These are phyloP conservation scores for Gambusia holbrooki DNA, from an alignment of 2,113 vertebrate species.

Conservation along the genomic window DNA sequence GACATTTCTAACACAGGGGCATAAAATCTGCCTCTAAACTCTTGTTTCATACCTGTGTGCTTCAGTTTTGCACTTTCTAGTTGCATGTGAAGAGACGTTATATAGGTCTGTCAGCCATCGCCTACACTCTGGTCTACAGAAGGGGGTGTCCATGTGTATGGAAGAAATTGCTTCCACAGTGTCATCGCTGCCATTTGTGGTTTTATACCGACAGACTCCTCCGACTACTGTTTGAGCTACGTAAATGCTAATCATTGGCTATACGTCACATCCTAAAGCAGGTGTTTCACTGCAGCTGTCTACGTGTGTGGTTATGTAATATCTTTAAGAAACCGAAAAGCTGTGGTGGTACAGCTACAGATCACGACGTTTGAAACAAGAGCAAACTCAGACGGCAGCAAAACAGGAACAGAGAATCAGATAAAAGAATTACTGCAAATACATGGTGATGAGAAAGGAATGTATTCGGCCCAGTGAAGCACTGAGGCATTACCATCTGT, in stretches of 20 bases:
- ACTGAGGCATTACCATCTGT: neutral
- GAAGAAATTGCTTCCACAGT: neutral
- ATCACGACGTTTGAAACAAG: neutral
- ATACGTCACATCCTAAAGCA: slow-evolving; percentile 15
- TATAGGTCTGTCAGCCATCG: neutral
- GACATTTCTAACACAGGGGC: neutral
- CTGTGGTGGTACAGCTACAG: neutral
- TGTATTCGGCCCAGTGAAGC: no score
- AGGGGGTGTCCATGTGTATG: neutral
- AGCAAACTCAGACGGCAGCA: neutral
- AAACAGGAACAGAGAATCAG: no score
- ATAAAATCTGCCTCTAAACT: neutral
- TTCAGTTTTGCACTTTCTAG: neutral
- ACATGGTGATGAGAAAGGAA: neutral
- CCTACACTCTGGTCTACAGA: neutral
- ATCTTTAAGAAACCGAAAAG: neutral
- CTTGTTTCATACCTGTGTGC: neutral
- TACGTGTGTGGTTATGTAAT: neutral
- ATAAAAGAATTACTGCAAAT: no score
- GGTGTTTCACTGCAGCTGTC: neutral
- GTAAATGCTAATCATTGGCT: neutral
- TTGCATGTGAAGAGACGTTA: neutral
- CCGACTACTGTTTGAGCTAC: neutral
- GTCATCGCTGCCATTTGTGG: neutral
- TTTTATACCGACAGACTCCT: neutral